A percentile compares a stretch with the other conserved stretches of the same genome.
These are phyloP conservation scores for Ephialtes manifestator DNA, from an alignment of 2,888 invertebrate genomes.

Conservation along the genomic window DNA sequence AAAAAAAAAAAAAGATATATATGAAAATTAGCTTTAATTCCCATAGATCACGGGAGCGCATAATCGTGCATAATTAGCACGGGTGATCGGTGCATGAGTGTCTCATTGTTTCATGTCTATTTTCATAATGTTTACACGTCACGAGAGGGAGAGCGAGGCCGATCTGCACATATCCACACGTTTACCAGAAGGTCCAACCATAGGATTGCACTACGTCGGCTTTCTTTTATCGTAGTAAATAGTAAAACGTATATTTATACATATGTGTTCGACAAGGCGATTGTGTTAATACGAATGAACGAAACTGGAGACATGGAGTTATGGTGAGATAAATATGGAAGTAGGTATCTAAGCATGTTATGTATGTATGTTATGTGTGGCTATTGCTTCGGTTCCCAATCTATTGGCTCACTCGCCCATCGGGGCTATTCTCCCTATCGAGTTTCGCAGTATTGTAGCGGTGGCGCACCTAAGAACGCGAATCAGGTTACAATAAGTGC, in stretches of 20 bases:
- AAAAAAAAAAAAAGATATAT: not conserved
- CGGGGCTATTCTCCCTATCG: slow-evolving; percentile 19
- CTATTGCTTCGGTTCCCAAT: not conserved
- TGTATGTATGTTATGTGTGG: not conserved
- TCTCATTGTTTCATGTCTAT: slow-evolving; percentile 62
- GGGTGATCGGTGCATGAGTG: slow-evolving; percentile 41
- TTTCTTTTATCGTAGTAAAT: slow-evolving; percentile 39
- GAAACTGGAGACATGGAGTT: not conserved
- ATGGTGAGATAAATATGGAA: not conserved
- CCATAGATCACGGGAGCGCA: slow-evolving; percentile 27
- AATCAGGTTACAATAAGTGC: slow-evolving; percentile 17
- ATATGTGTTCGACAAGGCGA: slow-evolving; percentile 18
- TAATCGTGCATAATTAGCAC: slow-evolving; percentile 52
- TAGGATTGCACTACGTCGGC: slow-evolving; percentile 36
- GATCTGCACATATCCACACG: slow-evolving; percentile 16
- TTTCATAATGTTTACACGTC: slow-evolving; percentile 47
- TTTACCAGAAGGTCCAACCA: slow-evolving; percentile 12
- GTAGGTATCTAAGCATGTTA: not conserved
- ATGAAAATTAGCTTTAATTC: slow-evolving; percentile 29
- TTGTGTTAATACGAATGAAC: slow-evolving; percentile 11
- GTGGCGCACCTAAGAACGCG: slow-evolving; percentile 42
- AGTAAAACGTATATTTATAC: slow-evolving; percentile 36
- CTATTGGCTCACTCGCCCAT: slow-evolving; percentile 19
- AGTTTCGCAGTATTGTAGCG: slow-evolving; percentile 17
- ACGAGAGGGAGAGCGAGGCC: slow-evolving; percentile 31